phyloP scores from a whole-genome alignment of 1,140 invertebrate genomes.

The Drosophila orena region DNA sequence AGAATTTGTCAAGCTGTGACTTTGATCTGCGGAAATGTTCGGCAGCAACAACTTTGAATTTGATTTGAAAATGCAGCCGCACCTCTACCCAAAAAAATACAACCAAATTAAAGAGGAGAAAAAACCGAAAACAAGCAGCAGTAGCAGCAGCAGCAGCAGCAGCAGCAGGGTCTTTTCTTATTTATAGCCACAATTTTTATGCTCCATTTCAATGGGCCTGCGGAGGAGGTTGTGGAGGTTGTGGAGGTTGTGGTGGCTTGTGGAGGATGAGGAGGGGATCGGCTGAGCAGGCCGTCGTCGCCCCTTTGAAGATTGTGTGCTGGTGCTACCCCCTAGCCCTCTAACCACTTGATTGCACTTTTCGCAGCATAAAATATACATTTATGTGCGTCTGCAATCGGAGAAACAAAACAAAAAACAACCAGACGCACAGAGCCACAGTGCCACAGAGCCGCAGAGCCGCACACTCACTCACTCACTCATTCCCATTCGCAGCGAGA shows the following conservation, averaged over 20 bases:
- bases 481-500: slow-evolving; percentile 2
- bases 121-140: slow-evolving; percentile 36
- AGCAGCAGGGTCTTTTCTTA: slow-evolving; percentile 68
- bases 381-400: slow-evolving; percentile 56
- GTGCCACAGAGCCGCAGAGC: no score
- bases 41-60: slow-evolving; percentile 77
- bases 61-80: slow-evolving; percentile 74
- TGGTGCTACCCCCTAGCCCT: slow-evolving; percentile 25
- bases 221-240: slow-evolving; percentile 14
- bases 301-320: slow-evolving; percentile 74
- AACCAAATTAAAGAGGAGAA: slow-evolving; percentile 17
- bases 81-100: slow-evolving; percentile 13
- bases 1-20: slow-evolving; percentile 82
- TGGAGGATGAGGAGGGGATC: slow-evolving; percentile 10
- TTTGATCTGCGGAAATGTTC: slow-evolving; percentile 82
- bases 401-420: slow-evolving; percentile 22
- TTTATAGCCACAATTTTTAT: slow-evolving; percentile 83
- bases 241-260: no score
- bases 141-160: slow-evolving; percentile 26
- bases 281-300: slow-evolving; percentile 45
- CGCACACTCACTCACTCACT: no score
- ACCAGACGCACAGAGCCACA: slow-evolving; percentile 1
- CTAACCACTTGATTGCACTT: slow-evolving; percentile 81
- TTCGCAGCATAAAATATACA: slow-evolving; percentile 82
- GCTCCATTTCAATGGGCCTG: slow-evolving; percentile 79